Evolutionary conservation across 2,113 vertebrate genomes (phyloP).

Genomic region (Eonycteris spelaea): DNA sequence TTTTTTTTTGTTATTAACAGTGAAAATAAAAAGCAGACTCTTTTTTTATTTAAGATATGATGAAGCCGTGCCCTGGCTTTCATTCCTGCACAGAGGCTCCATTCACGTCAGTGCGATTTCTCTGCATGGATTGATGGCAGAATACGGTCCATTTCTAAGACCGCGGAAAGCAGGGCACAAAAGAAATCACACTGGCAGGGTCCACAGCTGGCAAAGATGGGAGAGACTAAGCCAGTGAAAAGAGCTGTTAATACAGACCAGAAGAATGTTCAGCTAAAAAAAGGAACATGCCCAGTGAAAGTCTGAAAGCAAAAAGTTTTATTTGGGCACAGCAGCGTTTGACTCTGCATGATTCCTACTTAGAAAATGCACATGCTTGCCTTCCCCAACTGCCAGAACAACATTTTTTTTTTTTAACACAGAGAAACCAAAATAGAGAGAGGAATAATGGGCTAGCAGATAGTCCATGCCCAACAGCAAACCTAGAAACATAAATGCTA

Average conservation of each 20-base stretch:
- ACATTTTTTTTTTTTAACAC: slow-evolving; percentile 47
- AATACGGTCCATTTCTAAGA: slow-evolving; percentile 56
- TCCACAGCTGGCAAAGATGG: slow-evolving; percentile 54
- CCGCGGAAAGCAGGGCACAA: slow-evolving; percentile 68
- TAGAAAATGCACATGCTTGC: slow-evolving; percentile 56
- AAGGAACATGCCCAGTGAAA: slow-evolving; percentile 53
- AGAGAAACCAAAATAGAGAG: slow-evolving; percentile 56
- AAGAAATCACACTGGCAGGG: slow-evolving; percentile 52
- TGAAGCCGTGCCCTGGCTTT: slow-evolving; percentile 63
- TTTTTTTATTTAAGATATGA: slow-evolving; percentile 29
- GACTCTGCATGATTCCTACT: slow-evolving; percentile 59
- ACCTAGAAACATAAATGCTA: not conserved
- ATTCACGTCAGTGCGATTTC: slow-evolving; percentile 60
- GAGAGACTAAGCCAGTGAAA: slow-evolving; percentile 56
- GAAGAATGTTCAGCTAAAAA: slow-evolving; percentile 66
- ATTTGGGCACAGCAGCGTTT: slow-evolving; percentile 60
- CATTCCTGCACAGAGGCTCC: slow-evolving; percentile 24
- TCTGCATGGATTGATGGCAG: slow-evolving; percentile 61
- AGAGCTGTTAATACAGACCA: slow-evolving; percentile 58
- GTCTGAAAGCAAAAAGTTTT: slow-evolving; percentile 65
- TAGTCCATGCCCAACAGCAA: slow-evolving; percentile 1
- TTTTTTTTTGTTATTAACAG: slow-evolving; percentile 62
- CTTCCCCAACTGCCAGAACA: slow-evolving; percentile 48
- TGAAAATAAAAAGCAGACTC: slow-evolving; percentile 66
- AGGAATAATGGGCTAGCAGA: slow-evolving; percentile 42